Evolutionary conservation across 2,797 vertebrate genomes (phyloP).

Genomic region (Sebastes reedi): DNA sequence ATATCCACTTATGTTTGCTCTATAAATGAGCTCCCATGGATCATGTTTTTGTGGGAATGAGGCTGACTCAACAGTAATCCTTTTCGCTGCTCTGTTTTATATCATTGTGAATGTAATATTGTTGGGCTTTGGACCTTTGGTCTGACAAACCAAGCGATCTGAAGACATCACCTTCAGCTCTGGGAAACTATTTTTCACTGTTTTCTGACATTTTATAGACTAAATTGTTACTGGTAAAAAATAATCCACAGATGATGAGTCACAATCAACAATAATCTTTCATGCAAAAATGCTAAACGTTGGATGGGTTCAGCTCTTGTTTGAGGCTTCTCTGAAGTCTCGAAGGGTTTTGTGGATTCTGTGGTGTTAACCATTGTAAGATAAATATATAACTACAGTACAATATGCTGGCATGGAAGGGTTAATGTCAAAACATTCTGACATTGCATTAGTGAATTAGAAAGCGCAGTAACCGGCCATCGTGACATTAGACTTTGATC

Average conservation of each 20-base stretch:
- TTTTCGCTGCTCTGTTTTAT: too few species aligned
- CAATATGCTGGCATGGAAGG: too few species aligned
- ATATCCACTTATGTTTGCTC: not conserved
- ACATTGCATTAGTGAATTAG: too few species aligned
- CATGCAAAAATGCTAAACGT: not conserved
- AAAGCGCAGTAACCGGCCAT: too few species aligned
- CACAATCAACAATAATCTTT: not conserved
- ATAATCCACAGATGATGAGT: not conserved
- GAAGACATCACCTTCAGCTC: not conserved
- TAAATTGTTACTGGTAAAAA: not conserved
- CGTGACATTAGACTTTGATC: too few species aligned
- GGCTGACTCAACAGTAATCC: not conserved
- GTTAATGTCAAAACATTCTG: too few species aligned
- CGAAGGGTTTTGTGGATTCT: too few species aligned
- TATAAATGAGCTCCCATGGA: not conserved
- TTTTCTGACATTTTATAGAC: not conserved
- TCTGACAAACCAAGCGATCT: not conserved
- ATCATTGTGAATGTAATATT: too few species aligned
- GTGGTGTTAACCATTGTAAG: too few species aligned
- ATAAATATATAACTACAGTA: too few species aligned
- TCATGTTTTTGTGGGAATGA: not conserved
- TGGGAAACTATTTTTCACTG: not conserved
- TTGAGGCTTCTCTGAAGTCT: too few species aligned
- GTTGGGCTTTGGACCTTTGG: not conserved
- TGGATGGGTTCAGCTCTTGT: not conserved